Evolutionary conservation across 1,140 invertebrate species (phyloP).

Genomic region (Sitophilus oryzae): DNA sequence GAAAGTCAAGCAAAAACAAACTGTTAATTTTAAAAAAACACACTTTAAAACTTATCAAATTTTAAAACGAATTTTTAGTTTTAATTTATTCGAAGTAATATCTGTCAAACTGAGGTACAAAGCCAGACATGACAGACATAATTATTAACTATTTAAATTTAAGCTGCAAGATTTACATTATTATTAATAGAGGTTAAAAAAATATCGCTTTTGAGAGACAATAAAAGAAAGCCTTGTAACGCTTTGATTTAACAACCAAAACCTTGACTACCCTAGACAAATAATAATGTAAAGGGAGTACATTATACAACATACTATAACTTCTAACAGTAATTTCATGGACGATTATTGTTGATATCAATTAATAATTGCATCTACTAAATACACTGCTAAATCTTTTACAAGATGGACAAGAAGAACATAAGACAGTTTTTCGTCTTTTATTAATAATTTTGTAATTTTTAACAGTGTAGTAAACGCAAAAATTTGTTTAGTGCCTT

Average conservation of each 20-base stretch:
- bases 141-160: not conserved
- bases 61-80: too few relatives aligned
- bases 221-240: not conserved
- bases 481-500: slow-evolving; percentile 11
- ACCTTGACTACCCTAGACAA: slow-evolving; percentile 6
- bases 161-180: not conserved
- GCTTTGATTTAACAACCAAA: slow-evolving; percentile 9
- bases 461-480: slow-evolving; percentile 14
- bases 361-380: slow-evolving; percentile 18
- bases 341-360: slow-evolving; percentile 43
- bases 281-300: slow-evolving; percentile 20
- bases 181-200: not conserved
- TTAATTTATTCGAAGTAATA: too few relatives aligned
- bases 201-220: not conserved
- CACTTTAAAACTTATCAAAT: too few relatives aligned
- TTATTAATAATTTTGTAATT: not conserved
- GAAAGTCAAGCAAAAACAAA: slow-evolving; percentile 6
- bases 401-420: too few relatives aligned
- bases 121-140: too few relatives aligned
- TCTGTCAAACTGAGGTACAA: too few relatives aligned
- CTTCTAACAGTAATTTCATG: slow-evolving; percentile 39
- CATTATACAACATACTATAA: slow-evolving; percentile 35
- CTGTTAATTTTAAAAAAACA: too few relatives aligned
- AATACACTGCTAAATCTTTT: slow-evolving; percentile 22
- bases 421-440: too few relatives aligned